A percentile compares a stretch with the other conserved stretches of the same genome.
phyloP scores from a whole-genome alignment of 2,113 vertebrate genomes.

The Colossoma macropomum region DNA sequence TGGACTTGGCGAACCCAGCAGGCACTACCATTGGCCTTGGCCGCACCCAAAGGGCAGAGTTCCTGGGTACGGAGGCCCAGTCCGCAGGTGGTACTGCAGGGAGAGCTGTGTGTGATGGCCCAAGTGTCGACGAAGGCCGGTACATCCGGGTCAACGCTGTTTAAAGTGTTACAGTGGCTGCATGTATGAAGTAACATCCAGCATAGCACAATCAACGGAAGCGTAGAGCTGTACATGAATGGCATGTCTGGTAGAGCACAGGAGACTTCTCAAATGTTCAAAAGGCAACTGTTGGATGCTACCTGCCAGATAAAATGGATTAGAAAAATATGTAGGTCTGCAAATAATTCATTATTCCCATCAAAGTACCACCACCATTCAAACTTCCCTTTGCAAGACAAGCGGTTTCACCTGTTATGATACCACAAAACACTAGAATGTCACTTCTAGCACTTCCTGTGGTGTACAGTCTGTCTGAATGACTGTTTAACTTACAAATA shows the following conservation, averaged over 20 bases:
- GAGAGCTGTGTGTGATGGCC: conserved; percentile 66
- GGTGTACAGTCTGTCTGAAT: no score
- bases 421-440: no score
- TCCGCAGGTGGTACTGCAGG: conserved; percentile 89
- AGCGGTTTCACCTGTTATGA: no score
- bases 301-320: neutral
- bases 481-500: no score
- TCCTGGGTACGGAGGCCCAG: conserved; percentile 80
- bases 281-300: neutral
- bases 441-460: no score
- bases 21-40: conserved; percentile 40
- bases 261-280: neutral
- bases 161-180: neutral
- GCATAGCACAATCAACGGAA: neutral
- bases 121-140: conserved; percentile 44
- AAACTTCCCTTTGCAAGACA: no score
- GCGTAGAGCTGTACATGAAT: neutral
- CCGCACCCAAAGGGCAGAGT: conserved; percentile 69
- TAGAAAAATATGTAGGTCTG: neutral
- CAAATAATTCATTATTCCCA: no score
- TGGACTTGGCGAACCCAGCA: conserved; percentile 60
- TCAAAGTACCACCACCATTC: no score
- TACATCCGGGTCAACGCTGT: conserved; percentile 31
- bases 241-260: neutral
- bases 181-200: neutral